phyloP scores from a whole-genome alignment of 2,888 invertebrate species.

The Drosophila putrida region DNA sequence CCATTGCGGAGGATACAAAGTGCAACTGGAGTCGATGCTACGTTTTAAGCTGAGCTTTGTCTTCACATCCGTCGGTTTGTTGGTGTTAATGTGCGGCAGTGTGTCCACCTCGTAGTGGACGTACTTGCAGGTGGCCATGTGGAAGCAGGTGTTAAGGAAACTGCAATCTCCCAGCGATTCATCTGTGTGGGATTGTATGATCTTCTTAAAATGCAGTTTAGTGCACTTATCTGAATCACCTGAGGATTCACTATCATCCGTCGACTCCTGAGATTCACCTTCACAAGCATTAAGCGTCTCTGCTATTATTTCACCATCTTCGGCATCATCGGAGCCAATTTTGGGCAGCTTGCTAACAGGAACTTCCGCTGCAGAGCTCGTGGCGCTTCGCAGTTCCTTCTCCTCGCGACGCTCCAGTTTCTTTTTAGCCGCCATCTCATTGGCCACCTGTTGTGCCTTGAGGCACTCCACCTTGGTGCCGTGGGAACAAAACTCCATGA shows the following conservation, averaged over 20 bases:
- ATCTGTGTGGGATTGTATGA: conserved; percentile 97
- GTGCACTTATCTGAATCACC: conserved; percentile 89
- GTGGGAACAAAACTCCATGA: conserved; percentile 98
- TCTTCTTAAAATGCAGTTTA: conserved; percentile 98
- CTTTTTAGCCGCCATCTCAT: conserved; percentile 84
- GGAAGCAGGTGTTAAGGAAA: conserved; percentile 99
- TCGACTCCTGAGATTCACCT: conserved; percentile 66
- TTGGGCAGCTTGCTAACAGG: conserved; percentile 44
- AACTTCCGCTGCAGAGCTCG: conserved; percentile 18
- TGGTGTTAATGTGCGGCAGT: conserved; percentile 83
- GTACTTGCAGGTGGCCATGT: conserved; percentile 99
- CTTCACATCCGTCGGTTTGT: conserved; percentile 84
- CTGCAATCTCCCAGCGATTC: conserved; percentile 98
- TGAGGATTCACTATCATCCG: conserved; percentile 62
- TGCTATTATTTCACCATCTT: conserved; percentile 79
- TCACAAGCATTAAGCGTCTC: conserved; percentile 71
- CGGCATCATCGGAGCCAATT: conserved; percentile 62
- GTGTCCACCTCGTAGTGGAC: conserved; percentile 99
- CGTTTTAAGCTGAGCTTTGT: conserved; percentile 83
- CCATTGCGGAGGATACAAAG: conserved; percentile 97
- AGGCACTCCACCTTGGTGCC: conserved; percentile 96
- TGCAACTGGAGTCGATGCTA: conserved; percentile 86
- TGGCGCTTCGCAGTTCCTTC: conserved; percentile 58
- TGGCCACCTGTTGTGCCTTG: conserved; percentile 86
- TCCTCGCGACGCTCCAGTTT: conserved; percentile 73